Percentiles rank a stretch among this genome's conserved stretches.
phyloP scores from a whole-genome alignment of 2,113 vertebrate species.

The Zootoca vivipara region DNA sequence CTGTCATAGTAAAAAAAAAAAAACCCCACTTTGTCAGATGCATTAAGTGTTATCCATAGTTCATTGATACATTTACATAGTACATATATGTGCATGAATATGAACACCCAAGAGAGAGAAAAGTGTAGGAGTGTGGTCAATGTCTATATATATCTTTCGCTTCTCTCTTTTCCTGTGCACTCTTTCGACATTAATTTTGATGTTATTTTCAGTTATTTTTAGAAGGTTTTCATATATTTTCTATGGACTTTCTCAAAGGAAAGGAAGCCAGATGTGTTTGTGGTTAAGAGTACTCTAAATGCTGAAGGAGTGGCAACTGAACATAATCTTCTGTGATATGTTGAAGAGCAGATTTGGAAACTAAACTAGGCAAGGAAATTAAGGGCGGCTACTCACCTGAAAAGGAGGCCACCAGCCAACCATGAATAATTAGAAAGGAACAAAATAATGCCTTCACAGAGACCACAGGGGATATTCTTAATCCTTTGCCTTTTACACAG shows the following conservation, averaged over 20 bases:
- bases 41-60: too few relatives aligned
- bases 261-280: slow-evolving; percentile 19
- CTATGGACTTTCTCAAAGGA: slow-evolving; percentile 39
- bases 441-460: slow-evolving; percentile 29
- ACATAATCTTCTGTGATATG: slow-evolving; percentile 25
- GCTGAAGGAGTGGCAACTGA: slow-evolving; percentile 33
- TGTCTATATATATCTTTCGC: neutral
- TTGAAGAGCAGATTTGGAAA: slow-evolving; percentile 15
- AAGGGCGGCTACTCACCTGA: neutral
- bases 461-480: neutral
- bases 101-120: too few relatives aligned
- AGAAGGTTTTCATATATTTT: neutral
- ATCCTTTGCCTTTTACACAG: neutral
- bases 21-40: too few relatives aligned
- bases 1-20: too few relatives aligned
- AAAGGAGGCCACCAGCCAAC: slow-evolving; percentile 28
- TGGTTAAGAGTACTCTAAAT: slow-evolving; percentile 1
- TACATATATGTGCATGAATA: too few relatives aligned
- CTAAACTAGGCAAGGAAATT: slow-evolving; percentile 65
- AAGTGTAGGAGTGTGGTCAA: neutral
- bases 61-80: too few relatives aligned
- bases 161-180: neutral
- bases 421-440: neutral
- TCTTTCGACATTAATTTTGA: neutral
- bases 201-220: neutral